phyloP scores from a whole-genome alignment of 2,113 vertebrate genomes.

The Sturnus vulgaris region DNA sequence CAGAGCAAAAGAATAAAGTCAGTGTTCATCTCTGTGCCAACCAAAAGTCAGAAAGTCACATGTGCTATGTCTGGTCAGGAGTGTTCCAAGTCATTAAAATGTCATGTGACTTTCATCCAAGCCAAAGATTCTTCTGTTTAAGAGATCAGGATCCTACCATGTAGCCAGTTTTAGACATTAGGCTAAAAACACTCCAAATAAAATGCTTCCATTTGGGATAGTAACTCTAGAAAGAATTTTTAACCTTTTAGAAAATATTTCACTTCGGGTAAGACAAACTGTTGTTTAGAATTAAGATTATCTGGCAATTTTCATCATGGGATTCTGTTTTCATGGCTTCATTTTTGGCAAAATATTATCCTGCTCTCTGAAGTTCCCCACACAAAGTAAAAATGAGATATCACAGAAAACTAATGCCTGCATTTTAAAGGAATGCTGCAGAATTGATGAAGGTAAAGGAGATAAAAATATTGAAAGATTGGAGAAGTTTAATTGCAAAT shows the following conservation, averaged over 20 bases:
- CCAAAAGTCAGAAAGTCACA: slow-evolving; percentile 27
- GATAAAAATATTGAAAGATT: neutral
- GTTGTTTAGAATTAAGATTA: neutral
- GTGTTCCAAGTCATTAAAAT: neutral
- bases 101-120: slow-evolving; percentile 1
- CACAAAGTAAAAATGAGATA: neutral
- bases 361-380: neutral
- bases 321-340: neutral
- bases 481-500: neutral
- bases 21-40: neutral
- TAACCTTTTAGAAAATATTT: neutral
- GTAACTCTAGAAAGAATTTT: neutral
- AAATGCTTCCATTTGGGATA: neutral
- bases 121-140: slow-evolving; percentile 29
- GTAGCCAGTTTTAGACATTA: neutral
- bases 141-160: neutral
- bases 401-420: neutral
- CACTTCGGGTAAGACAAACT: neutral
- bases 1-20: neutral
- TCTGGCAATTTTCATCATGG: neutral
- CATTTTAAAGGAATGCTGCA: neutral
- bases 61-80: slow-evolving; percentile 3
- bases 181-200: neutral
- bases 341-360: neutral
- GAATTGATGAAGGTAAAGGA: neutral